Evolutionary conservation across 2,888 invertebrate genomes (phyloP), one percentile per base, ranked within the genome.

Genomic region (Notocelia uddmanniana): DNA sequence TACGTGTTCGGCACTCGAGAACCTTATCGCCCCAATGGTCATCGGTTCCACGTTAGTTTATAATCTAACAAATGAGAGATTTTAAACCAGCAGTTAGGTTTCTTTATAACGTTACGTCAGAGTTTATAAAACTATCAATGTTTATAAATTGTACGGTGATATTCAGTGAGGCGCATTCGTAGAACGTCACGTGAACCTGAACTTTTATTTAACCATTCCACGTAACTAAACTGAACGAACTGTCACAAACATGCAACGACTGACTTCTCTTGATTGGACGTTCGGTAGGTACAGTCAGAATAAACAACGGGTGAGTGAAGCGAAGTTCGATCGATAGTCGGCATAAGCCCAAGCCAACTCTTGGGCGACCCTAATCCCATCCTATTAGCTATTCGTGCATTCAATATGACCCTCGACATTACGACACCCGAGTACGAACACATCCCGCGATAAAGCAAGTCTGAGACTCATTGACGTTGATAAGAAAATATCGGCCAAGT

Each of bases 301-400:
- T 67, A 69, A 63, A 64, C 34, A 58, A 34, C 64, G 45, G 54
- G n/a, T 19, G 23, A 54, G n/a, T 19, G 23, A 21, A 55, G 59
- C 31, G 34, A 54, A 62, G 19, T 66, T 31, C 54, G 76, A 79
- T 78, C 81, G 82, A 83, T 83, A 81, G 21, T 31, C 48, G 57
- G 34, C 60, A 68, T 75, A 75, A 76, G 74, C 74, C 58, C 15
- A 58, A 76, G 74, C 70, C 73, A 74, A 74, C 68, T 72, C 69
- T 76, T 68, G 54, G 69, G 76, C 74, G 73, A 70, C 74, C 72
- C 75, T 78, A 78, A 81, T 77, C 75, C 68, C 74, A 59, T 59
- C 63, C 68, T 76, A 78, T 76, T 75, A 74, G 64, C 70, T 58
- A 68, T 67, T 60, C 66, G 63, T 69, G 73, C 67, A 73, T 75